phyloP scores from a whole-genome alignment of 2,888 invertebrate genomes.

The Ferrisia virgata region DNA sequence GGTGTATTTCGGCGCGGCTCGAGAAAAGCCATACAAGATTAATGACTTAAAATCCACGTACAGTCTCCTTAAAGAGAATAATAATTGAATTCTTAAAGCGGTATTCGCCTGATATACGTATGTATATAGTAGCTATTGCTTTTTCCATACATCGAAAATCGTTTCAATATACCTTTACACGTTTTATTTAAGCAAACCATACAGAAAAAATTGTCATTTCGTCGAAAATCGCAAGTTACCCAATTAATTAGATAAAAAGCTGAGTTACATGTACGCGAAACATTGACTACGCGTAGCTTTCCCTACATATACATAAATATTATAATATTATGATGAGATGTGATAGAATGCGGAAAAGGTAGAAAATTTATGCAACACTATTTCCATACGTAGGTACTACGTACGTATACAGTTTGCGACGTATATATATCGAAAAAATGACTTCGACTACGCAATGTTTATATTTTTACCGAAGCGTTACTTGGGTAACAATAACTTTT shows the following conservation, averaged over 20 bases:
- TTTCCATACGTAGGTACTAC: not conserved
- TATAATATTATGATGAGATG: too few species aligned
- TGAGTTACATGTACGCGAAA: too few species aligned
- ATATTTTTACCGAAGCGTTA: conserved; percentile 34
- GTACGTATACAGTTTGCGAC: not conserved
- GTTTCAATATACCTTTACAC: not conserved
- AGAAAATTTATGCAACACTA: conserved; percentile 4
- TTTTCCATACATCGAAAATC: not conserved
- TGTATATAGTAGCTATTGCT: too few species aligned
- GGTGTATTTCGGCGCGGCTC: not conserved
- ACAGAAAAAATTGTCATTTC: too few species aligned
- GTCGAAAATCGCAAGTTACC: too few species aligned
- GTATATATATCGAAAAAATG: conserved; percentile 20
- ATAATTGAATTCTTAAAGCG: conserved; percentile 15
- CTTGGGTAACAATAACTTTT: conserved; percentile 41
- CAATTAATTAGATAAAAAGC: too few species aligned
- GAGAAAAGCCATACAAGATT: not conserved
- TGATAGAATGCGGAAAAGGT: not conserved
- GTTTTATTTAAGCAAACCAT: not conserved
- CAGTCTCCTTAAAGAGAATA: conserved; percentile 7
- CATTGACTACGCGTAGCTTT: too few species aligned
- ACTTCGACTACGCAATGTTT: conserved; percentile 25
- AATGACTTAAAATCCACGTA: not conserved
- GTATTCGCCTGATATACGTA: too few species aligned
- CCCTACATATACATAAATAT: too few species aligned